Base-by-base conservation (phyloP, 1,140 invertebrate genomes). In the Schlechtendalia chinensis region DNA sequence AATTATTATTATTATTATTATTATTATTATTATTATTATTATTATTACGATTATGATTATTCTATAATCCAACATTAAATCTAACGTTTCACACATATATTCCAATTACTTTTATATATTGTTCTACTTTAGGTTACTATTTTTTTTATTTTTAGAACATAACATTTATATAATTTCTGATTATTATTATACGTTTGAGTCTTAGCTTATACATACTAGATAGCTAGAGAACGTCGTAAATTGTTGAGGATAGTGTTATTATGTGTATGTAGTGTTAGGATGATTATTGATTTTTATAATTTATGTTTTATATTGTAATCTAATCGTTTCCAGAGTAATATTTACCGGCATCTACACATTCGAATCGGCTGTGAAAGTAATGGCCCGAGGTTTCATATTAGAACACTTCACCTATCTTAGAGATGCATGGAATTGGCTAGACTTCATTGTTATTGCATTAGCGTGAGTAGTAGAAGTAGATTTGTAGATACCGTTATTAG, bases 401-500 rank as follows among this genome's bases (percentile, higher is more conserved):
- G 93, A 96, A 91, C 92, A 92, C 89, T 98, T 98, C 92, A 98
- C 97, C 90, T 99, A 98, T 93, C 94, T 99, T 91, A 93, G 97
- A 92, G 97, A 99, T 93, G 95, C 96, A 91, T 98, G 97, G 97
- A 99, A 98, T 92, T 98, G 96, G 96, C 92, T 98, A 90, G 97
- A 99, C 93, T 98, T 99, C 93, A 92, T 97, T 92, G 96, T 98
- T 89, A 98, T 99, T 92, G 91, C 95, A 90, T 94, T 97, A 94
- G 96, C 96, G 96, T 98, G 94, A 97, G 96, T 97, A 91, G 81
- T 81, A 59, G 82, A 65, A 63, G 45, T 65, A 63, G 75, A 79
- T 79, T 79, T 61, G 75, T 79, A 79, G 56, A 63, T 50, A 79
- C 24, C 75, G 32, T 61, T 79, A 79, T 29, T 59, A 50, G 58